A percentile compares a stretch with the other conserved stretches of the same genome.
Conservation (phyloP, 2,113 vertebrate genomes). For the Platysteira castanea region DNA sequence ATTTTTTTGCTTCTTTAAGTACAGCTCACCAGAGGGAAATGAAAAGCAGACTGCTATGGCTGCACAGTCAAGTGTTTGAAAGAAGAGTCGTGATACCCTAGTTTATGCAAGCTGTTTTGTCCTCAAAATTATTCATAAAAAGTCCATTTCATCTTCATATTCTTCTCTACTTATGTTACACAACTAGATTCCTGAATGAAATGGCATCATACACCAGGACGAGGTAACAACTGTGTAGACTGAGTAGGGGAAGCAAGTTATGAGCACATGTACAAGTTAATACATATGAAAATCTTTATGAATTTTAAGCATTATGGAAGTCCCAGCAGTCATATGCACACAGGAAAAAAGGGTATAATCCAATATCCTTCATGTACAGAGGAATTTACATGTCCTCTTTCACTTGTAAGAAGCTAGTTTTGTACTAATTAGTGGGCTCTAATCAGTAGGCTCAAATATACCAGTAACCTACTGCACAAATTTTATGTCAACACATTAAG, state of each 20-base stretch:
- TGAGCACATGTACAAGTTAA: rapidly evolving
- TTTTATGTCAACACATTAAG: neutral
- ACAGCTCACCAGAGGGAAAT: neutral
- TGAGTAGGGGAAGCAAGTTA: neutral
- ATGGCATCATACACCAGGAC: neutral
- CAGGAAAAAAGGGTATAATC: neutral
- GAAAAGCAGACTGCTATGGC: neutral
- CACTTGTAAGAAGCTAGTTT: neutral
- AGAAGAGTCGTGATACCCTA: neutral
- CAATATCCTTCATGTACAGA: neutral
- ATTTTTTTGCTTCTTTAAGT: neutral
- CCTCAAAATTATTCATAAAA: neutral
- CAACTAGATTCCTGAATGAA: neutral
- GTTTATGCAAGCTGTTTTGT: neutral
- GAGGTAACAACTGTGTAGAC: neutral
- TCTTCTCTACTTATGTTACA: neutral
- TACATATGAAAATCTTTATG: neutral
- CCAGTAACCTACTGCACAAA: neutral
- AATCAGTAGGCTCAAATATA: neutral
- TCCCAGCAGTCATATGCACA: neutral
- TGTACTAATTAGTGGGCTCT: neutral
- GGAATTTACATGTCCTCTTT: neutral
- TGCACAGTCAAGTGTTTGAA: neutral
- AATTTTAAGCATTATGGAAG: neutral
- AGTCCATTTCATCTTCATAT: neutral